phyloP scores from a whole-genome alignment of 2,113 vertebrate genomes.

The Holacanthus passer region DNA sequence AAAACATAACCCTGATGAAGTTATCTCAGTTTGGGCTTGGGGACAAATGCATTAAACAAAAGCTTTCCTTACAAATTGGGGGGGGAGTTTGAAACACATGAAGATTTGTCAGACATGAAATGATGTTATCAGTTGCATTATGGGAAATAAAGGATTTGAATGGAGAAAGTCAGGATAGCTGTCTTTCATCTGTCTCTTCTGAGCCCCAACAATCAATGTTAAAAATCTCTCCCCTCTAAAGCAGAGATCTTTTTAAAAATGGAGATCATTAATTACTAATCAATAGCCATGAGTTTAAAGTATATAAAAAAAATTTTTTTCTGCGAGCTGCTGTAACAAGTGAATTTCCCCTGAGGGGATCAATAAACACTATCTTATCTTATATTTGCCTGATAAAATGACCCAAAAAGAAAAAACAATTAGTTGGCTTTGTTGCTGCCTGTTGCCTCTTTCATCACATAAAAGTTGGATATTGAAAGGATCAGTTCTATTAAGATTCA shows the following conservation, averaged over 20 bases:
- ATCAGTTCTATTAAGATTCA: not conserved
- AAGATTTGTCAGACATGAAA: too few relatives aligned
- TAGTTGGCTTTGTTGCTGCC: not conserved
- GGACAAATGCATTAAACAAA: too few relatives aligned
- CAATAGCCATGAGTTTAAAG: not conserved
- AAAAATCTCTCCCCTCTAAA: conserved; percentile 1
- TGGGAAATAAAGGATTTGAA: not conserved
- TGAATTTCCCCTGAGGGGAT: too few relatives aligned
- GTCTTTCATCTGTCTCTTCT: not conserved
- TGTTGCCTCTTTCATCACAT: conserved; percentile 6
- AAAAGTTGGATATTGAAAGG: not conserved
- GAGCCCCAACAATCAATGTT: conserved; percentile 14
- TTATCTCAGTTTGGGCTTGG: too few relatives aligned
- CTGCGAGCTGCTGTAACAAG: too few relatives aligned
- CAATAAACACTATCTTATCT: too few relatives aligned
- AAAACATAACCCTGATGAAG: too few relatives aligned
- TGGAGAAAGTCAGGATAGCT: not conserved
- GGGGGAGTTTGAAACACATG: too few relatives aligned
- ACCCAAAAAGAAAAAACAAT: not conserved
- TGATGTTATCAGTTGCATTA: not conserved
- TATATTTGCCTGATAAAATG: conserved; percentile 19
- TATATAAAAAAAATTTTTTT: too few relatives aligned
- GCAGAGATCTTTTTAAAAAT: conserved; percentile 4
- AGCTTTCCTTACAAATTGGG: too few relatives aligned
- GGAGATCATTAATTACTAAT: conserved; percentile 38